Conservation (phyloP, 2,797 vertebrate genomes). For the Fratercula arctica region DNA sequence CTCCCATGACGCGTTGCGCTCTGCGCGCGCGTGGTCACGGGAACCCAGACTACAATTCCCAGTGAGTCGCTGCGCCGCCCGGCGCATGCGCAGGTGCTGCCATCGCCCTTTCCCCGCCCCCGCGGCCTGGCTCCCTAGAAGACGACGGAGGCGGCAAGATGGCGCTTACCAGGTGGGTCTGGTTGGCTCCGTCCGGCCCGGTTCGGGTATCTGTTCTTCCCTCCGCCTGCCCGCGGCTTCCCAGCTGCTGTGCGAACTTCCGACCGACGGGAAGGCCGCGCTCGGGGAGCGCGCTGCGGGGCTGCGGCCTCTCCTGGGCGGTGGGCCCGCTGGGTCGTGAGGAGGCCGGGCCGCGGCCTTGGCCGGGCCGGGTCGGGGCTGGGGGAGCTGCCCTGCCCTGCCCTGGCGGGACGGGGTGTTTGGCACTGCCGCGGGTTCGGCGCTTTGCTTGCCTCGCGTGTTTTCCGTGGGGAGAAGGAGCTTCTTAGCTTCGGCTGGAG, state of each 20-base stretch:
- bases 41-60: rapidly evolving
- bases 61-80: rapidly evolving
- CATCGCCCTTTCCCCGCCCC: not conserved
- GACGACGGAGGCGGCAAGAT: constrained; percentile 67
- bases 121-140: not conserved
- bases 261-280: rapidly evolving
- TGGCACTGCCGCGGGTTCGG: rapidly evolving
- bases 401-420: not conserved
- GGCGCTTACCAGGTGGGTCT: constrained; percentile 80
- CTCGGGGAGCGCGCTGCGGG: rapidly evolving
- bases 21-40: rapidly evolving
- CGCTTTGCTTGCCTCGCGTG: not conserved
- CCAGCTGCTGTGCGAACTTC: not conserved
- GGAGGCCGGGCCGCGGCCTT: not conserved
- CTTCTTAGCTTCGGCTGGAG: rapidly evolving
- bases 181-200: rapidly evolving
- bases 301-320: not conserved
- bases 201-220: rapidly evolving
- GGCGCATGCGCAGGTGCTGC: not conserved
- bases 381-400: too few relatives aligned
- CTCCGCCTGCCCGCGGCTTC: rapidly evolving
- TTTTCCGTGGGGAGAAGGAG: too few relatives aligned
- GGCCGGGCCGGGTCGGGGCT: not conserved
- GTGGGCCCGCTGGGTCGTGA: not conserved
- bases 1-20: not conserved